A percentile compares a stretch with the other conserved stretches of the same genome.
These are phyloP conservation scores for Eucidaris tribuloides DNA, from an alignment of 35 echinoderm and acorn worm species.

Conservation along the genomic window DNA sequence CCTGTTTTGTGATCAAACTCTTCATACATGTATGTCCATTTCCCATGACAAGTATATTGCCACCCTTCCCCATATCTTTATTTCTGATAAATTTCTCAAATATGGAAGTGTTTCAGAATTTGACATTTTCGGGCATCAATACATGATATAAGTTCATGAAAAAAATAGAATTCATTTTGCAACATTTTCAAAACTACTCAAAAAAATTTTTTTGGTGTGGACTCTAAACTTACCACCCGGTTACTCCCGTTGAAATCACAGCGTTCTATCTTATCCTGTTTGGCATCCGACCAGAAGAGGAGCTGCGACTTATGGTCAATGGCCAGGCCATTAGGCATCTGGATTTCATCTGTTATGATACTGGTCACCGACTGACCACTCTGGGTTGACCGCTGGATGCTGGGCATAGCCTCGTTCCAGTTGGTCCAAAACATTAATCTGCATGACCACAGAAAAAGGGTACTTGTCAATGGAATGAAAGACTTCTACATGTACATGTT, in stretches of 20 bases:
- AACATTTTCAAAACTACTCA: no score
- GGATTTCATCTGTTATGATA: constrained; percentile 73
- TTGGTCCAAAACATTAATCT: constrained; percentile 84
- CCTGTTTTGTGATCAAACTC: no score
- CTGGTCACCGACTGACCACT: constrained; percentile 18
- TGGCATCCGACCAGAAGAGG: constrained; percentile 92
- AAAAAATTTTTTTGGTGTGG: no score
- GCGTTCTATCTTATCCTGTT: constrained; percentile 91
- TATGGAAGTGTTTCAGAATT: no score
- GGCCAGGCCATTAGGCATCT: constrained; percentile 70
- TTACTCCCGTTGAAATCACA: constrained; percentile 67
- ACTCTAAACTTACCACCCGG: constrained; percentile 87
- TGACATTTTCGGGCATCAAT: no score
- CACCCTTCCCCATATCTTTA: no score
- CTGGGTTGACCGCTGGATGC: constrained; percentile 53
- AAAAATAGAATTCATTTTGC: no score
- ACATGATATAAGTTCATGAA: no score
- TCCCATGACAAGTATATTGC: no score
- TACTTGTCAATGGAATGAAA: background rate
- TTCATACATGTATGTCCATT: no score
- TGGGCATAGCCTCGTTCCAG: constrained; percentile 77
- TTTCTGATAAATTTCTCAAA: no score
- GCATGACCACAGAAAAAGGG: background rate
- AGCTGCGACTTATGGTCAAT: constrained; percentile 52
- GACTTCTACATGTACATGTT: background rate